Conservation (phyloP, 2,888 invertebrate species). For the Drosophila testacea region DNA sequence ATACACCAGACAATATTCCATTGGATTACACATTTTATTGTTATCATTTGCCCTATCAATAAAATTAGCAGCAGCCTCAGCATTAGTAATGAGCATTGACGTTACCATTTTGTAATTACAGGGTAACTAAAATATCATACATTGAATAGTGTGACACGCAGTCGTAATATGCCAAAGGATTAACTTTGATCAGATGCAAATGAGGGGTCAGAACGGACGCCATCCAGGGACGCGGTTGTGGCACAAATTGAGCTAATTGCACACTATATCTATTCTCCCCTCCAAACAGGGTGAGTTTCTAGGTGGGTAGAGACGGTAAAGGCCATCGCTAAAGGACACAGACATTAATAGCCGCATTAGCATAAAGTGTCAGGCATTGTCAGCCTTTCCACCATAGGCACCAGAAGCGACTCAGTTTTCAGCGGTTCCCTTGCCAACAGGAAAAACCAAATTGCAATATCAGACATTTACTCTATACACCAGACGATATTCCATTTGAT, state of each 20-base stretch:
- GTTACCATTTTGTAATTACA: not conserved
- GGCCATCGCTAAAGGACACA: constrained; percentile 26
- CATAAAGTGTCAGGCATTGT: constrained; percentile 67
- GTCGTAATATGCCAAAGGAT: constrained; percentile 71
- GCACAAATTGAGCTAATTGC: constrained; percentile 81
- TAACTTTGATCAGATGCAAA: constrained; percentile 75
- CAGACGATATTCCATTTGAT: constrained; percentile 65
- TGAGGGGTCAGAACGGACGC: constrained; percentile 35
- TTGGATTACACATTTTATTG: not conserved
- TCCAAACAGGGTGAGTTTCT: not conserved
- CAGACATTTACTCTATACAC: constrained; percentile 46
- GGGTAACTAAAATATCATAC: constrained; percentile 29
- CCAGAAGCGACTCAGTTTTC: constrained; percentile 16
- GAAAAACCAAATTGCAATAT: constrained; percentile 50
- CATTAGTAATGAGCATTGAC: not conserved
- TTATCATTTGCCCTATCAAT: not conserved
- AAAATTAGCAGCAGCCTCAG: not conserved
- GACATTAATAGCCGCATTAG: constrained; percentile 74
- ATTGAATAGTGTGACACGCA: constrained; percentile 19
- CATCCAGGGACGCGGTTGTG: constrained; percentile 45
- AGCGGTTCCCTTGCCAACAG: not conserved
- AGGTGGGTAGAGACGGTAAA: constrained; percentile 2
- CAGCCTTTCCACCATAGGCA: constrained; percentile 42
- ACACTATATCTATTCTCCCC: constrained; percentile 55
- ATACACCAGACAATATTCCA: no score